These are phyloP conservation scores for Siderastrea siderea DNA, from an alignment of 92 coral and sea anemone genomes.

Conservation along the genomic window DNA sequence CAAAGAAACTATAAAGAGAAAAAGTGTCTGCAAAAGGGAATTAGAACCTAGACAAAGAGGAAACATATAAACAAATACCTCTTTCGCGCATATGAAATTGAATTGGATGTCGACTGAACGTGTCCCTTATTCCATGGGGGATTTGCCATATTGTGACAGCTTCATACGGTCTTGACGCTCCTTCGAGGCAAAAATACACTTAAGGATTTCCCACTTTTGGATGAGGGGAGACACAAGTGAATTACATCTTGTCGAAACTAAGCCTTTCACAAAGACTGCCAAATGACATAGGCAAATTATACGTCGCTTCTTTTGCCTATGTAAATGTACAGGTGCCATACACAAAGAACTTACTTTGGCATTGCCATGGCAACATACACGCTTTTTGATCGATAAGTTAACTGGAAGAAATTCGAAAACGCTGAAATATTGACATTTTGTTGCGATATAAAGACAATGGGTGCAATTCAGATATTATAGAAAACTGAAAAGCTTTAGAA, in stretches of 20 bases:
- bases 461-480: not conserved
- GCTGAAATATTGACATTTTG: not conserved
- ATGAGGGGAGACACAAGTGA: not conserved
- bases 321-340: constrained; percentile 56
- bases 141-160: constrained; percentile 59
- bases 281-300: constrained; percentile 30
- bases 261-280: constrained; percentile 28
- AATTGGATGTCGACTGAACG: constrained; percentile 4
- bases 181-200: not conserved
- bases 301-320: constrained; percentile 31
- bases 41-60: constrained; percentile 13
- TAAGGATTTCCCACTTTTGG: constrained; percentile 13
- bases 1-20: not conserved
- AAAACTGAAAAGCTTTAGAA: not conserved
- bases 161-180: constrained; percentile 15
- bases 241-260: constrained; percentile 28
- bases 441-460: not conserved
- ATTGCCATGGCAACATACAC: constrained; percentile 36
- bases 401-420: constrained; percentile 1
- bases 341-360: not conserved
- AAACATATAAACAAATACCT: constrained; percentile 46
- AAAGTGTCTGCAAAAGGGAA: not conserved
- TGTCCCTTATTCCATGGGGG: constrained; percentile 85
- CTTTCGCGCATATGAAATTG: constrained; percentile 37
- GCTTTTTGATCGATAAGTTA: constrained; percentile 26